These are phyloP conservation scores for Horisme vitalbata DNA, from an alignment of 2,888 invertebrate genomes.

Conservation along the genomic window DNA sequence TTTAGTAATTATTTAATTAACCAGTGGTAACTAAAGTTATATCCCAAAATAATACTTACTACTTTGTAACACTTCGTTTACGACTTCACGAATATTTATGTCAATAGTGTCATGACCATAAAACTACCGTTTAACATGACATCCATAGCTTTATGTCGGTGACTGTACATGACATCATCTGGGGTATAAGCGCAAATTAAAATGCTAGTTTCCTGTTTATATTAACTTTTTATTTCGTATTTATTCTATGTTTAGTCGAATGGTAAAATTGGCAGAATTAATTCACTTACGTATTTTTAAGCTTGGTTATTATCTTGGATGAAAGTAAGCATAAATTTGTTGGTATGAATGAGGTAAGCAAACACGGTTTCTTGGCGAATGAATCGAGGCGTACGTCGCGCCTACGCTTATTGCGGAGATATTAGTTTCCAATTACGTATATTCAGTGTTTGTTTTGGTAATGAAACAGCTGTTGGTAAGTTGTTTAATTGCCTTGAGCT, in stretches of 20 bases:
- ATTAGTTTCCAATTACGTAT: constrained; percentile 26
- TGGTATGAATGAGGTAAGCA: constrained; percentile 23
- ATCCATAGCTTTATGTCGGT: constrained; percentile 36
- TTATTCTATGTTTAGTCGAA: constrained; percentile 53
- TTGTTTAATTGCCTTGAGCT: background rate
- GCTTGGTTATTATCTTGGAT: background rate
- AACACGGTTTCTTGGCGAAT: constrained; percentile 17
- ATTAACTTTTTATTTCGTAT: constrained; percentile 54
- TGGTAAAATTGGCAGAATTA: constrained; percentile 45
- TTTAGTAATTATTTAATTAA: no score
- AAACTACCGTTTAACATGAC: constrained; percentile 27
- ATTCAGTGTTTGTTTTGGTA: constrained; percentile 26
- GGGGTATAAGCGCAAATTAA: constrained; percentile 63
- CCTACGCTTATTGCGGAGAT: constrained; percentile 24
- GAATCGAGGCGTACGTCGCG: constrained; percentile 11
- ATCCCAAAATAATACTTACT: no score
- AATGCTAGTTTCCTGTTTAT: constrained; percentile 68
- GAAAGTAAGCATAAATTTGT: constrained; percentile 8
- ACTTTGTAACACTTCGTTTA: constrained; percentile 7
- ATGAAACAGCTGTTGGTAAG: constrained; percentile 15
- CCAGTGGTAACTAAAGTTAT: no score
- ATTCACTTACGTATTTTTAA: no score
- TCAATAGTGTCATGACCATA: constrained; percentile 15
- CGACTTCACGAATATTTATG: constrained; percentile 8
- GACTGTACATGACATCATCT: constrained; percentile 66